Conservation (phyloP, 1,140 invertebrate species). For the Papilio polytes region DNA sequence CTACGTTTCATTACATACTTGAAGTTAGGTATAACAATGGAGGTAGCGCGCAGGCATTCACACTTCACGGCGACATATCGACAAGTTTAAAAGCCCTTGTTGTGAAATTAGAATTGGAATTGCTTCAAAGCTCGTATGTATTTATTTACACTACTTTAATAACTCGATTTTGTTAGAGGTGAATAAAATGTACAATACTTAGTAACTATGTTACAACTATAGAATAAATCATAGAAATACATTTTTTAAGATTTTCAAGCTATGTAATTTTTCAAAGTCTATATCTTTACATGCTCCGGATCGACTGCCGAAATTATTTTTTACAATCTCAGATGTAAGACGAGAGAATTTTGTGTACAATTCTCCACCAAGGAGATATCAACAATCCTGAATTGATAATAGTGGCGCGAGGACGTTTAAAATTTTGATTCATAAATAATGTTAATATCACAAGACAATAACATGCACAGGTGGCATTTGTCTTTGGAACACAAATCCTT, state of each 20-base stretch:
- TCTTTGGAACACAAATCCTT: slow-evolving; percentile 34
- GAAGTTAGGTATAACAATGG: slow-evolving; percentile 9
- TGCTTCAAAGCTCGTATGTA: slow-evolving; percentile 38
- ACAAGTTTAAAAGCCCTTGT: slow-evolving; percentile 41
- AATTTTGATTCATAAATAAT: background rate
- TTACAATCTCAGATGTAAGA: background rate
- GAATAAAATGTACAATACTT: no score
- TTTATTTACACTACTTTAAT: slow-evolving; percentile 38
- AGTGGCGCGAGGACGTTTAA: background rate
- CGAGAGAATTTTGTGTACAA: background rate
- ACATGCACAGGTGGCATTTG: slow-evolving; percentile 18
- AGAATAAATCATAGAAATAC: no score
- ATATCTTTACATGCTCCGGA: no score
- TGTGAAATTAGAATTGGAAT: slow-evolving; percentile 44
- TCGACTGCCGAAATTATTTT: no score
- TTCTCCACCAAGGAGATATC: no score
- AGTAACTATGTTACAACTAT: no score
- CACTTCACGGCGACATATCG: slow-evolving; percentile 40
- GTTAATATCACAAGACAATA: background rate
- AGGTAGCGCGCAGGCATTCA: slow-evolving; percentile 37
- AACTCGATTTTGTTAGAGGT: no score
- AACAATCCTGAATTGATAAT: background rate
- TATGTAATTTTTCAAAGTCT: no score
- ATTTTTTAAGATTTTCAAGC: no score
- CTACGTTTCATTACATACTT: background rate